Evolutionary conservation across 2,888 invertebrate genomes (phyloP), one percentile per base, ranked within the genome.

Genomic region (Leptogaster cylindrica): DNA sequence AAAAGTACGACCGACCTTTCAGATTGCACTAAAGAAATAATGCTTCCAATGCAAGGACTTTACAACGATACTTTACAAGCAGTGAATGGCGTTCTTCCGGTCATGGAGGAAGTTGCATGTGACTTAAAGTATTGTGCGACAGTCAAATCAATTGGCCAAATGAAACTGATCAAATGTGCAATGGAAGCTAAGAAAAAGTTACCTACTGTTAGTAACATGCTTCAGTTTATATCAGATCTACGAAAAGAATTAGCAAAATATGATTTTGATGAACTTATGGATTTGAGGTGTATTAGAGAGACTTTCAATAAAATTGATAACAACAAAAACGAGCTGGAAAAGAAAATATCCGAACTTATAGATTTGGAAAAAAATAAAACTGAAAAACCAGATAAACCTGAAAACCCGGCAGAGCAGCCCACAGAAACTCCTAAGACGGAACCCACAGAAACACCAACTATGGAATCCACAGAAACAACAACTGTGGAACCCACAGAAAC

Each of bases 131-230:
- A 50, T 6, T 50, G 50, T 5, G 27, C 28, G 2, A 23, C 25
- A 8, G n/a, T 27, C 1, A 50, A 50, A 5, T 2, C n/a, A 0
- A 27, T 12, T 50, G 27, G 8, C n/a, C 50, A 27, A 50, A 50
- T 16, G 3, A 50, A 50, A 25, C 10, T 50, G 27, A 14, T 50
- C 14, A 50, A 50, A 50, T 50, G 50, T 28, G 50, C 50, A 2
- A 50, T 50, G 50, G 28, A 50, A 23, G 28, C 50, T 6, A 50
- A 50, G 28, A 50, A 50, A 14, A 27, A 27, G 2, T 3, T 50
- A 14, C 50, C 50, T 12, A 25, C 50, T 6, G 12, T 50, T 3
- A 7, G 14, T 3, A 28, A 10, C 4, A 50, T 50, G 8, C 16
- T 16, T 50, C 27, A 50, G 4, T 50, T 50, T 14, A 25, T 28